These are phyloP conservation scores for Corythornis vintsioides DNA, from an alignment of 2,113 vertebrate species.

Conservation along the genomic window DNA sequence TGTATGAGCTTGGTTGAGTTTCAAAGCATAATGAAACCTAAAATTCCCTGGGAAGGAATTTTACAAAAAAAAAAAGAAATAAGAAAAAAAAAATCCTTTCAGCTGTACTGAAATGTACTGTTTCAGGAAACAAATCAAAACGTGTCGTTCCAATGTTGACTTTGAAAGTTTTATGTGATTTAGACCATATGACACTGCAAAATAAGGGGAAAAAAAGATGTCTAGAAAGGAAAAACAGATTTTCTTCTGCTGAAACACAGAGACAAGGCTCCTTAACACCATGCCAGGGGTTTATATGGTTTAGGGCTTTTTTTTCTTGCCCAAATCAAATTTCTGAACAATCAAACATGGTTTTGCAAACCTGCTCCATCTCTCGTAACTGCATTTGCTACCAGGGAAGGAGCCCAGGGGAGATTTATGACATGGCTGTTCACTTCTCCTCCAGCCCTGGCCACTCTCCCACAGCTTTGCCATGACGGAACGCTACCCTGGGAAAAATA, in stretches of 20 bases:
- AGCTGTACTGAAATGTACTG: constrained; percentile 38
- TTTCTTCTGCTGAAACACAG: neutral
- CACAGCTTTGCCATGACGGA: neutral
- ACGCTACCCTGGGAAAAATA: neutral
- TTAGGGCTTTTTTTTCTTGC: neutral
- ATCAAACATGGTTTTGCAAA: neutral
- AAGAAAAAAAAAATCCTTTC: neutral
- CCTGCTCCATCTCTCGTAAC: neutral
- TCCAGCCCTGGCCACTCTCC: neutral
- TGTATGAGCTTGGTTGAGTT: neutral
- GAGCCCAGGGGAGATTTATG: neutral
- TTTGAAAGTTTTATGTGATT: constrained; percentile 63
- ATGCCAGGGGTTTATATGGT: neutral
- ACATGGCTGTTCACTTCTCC: neutral
- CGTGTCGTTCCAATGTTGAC: constrained; percentile 36
- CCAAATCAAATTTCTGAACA: constrained; percentile 13
- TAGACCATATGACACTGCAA: constrained; percentile 57
- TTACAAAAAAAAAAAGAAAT: neutral
- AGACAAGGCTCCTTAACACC: constrained; percentile 32
- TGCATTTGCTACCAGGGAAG: neutral
- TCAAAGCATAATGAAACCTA: constrained; percentile 24
- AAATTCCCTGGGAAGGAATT: constrained; percentile 50
- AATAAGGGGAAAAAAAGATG: constrained; percentile 34
- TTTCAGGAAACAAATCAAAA: constrained; percentile 64
- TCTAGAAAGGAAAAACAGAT: constrained; percentile 4